Evolutionary conservation across 2,113 vertebrate species (phyloP).

Genomic region (Pachyramphus minor): DNA sequence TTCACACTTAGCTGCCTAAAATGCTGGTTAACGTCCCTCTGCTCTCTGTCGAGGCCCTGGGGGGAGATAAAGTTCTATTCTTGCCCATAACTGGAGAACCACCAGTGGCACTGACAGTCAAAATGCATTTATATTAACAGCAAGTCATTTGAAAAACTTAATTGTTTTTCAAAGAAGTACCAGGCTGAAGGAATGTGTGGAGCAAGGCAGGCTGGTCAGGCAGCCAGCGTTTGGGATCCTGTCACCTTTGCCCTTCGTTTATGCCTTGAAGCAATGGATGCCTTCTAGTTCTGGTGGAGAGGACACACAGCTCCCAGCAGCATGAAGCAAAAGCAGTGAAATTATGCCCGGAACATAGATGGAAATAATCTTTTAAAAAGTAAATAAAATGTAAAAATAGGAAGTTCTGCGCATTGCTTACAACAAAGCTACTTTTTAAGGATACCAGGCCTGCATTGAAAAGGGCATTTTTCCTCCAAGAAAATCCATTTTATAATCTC

Average conservation of each 20-base stretch:
- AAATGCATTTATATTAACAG: neutral
- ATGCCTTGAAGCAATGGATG: neutral
- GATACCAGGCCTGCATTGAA: neutral
- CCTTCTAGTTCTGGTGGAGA: neutral
- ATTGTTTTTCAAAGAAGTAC: neutral
- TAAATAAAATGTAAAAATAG: neutral
- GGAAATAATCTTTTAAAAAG: neutral
- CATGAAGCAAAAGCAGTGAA: neutral
- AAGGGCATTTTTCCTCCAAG: neutral
- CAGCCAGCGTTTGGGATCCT: neutral
- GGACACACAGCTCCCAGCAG: neutral
- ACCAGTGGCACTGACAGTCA: neutral
- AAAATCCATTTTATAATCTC: neutral
- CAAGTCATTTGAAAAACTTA: neutral
- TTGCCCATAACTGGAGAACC: neutral
- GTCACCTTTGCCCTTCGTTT: neutral
- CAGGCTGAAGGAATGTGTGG: neutral
- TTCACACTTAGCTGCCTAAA: constrained; percentile 49
- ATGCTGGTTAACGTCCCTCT: constrained; percentile 4
- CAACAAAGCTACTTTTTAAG: neutral
- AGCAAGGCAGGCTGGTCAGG: neutral
- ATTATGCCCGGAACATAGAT: neutral
- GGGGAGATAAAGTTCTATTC: neutral
- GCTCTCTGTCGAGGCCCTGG: neutral
- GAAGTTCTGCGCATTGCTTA: neutral